Percentiles rank a stretch among this genome's conserved stretches.
Conservation (phyloP, 2,888 invertebrate species). For the Gryllus longicercus region DNA sequence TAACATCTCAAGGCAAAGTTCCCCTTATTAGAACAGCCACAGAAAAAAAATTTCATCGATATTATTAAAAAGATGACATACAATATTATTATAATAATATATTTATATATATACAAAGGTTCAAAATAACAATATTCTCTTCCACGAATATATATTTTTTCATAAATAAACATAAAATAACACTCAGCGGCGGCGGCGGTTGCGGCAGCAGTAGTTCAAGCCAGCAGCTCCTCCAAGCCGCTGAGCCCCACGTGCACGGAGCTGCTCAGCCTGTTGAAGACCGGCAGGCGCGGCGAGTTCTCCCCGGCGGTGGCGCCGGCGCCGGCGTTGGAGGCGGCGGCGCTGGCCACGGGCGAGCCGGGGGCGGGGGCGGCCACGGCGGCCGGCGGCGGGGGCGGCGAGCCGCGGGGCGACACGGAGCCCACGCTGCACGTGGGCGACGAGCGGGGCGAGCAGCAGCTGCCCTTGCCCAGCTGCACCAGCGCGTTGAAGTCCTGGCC, state of each 20-base stretch:
- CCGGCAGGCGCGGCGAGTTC: constrained; percentile 63
- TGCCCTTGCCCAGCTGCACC: constrained; percentile 26
- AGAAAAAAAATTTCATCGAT: not conserved
- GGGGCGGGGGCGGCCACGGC: constrained; percentile 41
- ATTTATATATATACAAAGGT: constrained; percentile 17
- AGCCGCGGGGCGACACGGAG: constrained; percentile 38
- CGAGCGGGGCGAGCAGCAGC: not conserved
- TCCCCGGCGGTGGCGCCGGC: constrained; percentile 49
- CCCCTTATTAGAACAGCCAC: constrained; percentile 11
- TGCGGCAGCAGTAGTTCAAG: not conserved
- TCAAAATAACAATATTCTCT: constrained; percentile 2
- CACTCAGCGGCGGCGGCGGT: not conserved
- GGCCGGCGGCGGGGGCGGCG: constrained; percentile 41
- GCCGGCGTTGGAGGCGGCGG: constrained; percentile 32
- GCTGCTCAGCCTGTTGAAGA: constrained; percentile 69
- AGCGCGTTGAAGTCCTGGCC: constrained; percentile 41
- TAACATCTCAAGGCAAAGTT: not conserved
- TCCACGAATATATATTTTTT: constrained; percentile 2
- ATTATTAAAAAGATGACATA: not conserved
- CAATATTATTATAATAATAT: not conserved
- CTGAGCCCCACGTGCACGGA: constrained; percentile 42
- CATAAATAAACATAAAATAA: constrained; percentile 17
- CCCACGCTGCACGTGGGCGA: not conserved
- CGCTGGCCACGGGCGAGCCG: not conserved
- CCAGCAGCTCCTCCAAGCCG: constrained; percentile 24